Evolutionary conservation across 2,113 vertebrate species (phyloP).

Genomic region (Amblyornis subalaris): DNA sequence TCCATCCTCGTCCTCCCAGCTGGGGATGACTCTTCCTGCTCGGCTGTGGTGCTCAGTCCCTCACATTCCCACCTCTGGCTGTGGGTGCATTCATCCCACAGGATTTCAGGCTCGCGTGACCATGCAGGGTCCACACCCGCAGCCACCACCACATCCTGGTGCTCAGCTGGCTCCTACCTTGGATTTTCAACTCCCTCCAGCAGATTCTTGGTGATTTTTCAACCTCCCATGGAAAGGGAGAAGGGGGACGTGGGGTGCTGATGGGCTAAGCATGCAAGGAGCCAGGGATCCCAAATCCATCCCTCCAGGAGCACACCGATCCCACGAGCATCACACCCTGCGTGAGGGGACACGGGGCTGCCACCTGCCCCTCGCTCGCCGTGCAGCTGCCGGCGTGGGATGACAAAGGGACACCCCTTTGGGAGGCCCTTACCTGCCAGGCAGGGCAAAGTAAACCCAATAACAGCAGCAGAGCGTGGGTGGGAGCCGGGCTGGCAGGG

Average conservation of each 20-base stretch:
- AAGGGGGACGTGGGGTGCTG: background rate
- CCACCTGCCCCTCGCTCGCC: background rate
- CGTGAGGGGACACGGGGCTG: fast-evolving
- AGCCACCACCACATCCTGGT: fast-evolving
- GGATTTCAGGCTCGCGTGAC: fast-evolving
- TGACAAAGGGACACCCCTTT: background rate
- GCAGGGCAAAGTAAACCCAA: background rate
- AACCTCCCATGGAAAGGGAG: background rate
- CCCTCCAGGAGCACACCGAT: background rate
- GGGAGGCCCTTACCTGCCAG: background rate
- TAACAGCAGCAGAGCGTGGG: fast-evolving
- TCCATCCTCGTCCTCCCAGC: background rate
- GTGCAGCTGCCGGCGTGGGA: background rate
- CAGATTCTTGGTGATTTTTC: background rate
- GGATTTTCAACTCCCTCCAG: background rate
- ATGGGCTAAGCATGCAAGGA: fast-evolving
- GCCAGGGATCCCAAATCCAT: background rate
- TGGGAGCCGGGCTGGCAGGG: background rate
- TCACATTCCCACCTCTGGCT: fast-evolving
- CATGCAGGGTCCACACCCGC: background rate
- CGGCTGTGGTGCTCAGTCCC: background rate
- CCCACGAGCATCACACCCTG: fast-evolving
- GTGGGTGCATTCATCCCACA: background rate
- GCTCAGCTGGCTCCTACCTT: background rate
- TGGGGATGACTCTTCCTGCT: background rate